Evolutionary conservation across 2,797 vertebrate species (phyloP), one percentile per base, ranked within the genome.

Genomic region (Takifugu rubripes): DNA sequence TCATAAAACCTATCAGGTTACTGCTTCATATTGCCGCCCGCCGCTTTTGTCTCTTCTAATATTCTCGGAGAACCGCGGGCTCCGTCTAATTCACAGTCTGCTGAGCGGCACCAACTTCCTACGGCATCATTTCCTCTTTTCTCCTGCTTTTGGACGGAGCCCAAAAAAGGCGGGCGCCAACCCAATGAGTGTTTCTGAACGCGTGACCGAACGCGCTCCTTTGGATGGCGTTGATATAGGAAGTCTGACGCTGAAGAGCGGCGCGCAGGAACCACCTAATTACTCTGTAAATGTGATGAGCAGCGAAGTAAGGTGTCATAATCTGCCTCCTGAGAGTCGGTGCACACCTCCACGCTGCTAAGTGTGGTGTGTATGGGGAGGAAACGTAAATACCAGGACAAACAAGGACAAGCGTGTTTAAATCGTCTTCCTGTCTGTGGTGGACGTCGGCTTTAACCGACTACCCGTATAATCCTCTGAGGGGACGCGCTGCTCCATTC

Each of bases 171-270:
- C 56, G 70, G 67, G 66, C 68, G 54, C 16, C 53, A 66, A 62
- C 64, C 77, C 72, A 78, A 70, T 57, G 53, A 74, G 71, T 42
- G 61, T 42, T 54, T 66, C 47, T 60, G 55, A 71, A 59, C 74
- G 71, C 78, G 78, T 74, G 68, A 84, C 70, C 77, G 79, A 81
- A 77, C 52, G 55, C 74, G 68, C 68, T 73, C 46, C 68, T 79
- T 84, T 69, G 61, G 74, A 81, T 21, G 21, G 21, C 77, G 58
- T 46, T 5, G 48, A 49, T 82, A 78, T 74, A 69, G 51, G 62
- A 72, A 72, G 47, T 61, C 61, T 36, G 51, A 59, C 49, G 56
- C 75, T 85, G 83, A 83, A 77, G 71, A 51, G 44, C 15, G 45
- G 64, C 1, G 44, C 11, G 14, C 25, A 62, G 42, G 66, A 72